Evolutionary conservation across 2,113 vertebrate species (phyloP).

Genomic region (Mormoops blainvillei): DNA sequence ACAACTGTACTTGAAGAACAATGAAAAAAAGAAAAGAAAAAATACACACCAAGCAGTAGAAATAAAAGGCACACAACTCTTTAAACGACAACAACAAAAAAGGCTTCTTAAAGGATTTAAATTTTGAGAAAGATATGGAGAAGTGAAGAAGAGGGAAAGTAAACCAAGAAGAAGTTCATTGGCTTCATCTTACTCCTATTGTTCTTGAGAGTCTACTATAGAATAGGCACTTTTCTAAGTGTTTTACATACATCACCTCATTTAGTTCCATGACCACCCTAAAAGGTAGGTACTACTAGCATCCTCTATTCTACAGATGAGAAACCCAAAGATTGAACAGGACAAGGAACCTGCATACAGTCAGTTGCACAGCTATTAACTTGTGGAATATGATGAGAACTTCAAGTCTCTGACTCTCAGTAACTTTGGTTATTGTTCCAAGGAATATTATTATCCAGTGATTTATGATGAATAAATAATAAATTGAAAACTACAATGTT

Average conservation of each 20-base stretch:
- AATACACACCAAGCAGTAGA: too few relatives aligned
- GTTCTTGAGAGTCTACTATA: neutral
- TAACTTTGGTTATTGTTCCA: neutral
- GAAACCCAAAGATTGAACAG: neutral
- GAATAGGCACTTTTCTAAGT: neutral
- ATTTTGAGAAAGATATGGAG: neutral
- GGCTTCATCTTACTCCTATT: neutral
- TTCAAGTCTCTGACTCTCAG: neutral
- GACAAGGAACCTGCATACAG: neutral
- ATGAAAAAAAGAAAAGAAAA: too few relatives aligned
- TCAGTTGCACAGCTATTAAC: neutral
- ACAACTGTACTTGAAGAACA: too few relatives aligned
- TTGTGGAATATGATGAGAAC: neutral
- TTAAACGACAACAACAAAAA: too few relatives aligned
- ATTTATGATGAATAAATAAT: slow-evolving; percentile 19
- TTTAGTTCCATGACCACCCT: neutral
- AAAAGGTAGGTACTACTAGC: neutral
- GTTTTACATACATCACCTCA: neutral
- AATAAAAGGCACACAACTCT: too few relatives aligned
- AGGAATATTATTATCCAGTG: neutral
- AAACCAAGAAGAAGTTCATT: neutral
- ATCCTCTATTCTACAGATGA: neutral
- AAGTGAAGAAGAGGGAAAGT: neutral
- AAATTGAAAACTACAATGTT: neutral
- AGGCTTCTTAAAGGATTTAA: neutral